Evolutionary conservation across 2,888 invertebrate genomes (phyloP).

Genomic region (Andrena marginata): DNA sequence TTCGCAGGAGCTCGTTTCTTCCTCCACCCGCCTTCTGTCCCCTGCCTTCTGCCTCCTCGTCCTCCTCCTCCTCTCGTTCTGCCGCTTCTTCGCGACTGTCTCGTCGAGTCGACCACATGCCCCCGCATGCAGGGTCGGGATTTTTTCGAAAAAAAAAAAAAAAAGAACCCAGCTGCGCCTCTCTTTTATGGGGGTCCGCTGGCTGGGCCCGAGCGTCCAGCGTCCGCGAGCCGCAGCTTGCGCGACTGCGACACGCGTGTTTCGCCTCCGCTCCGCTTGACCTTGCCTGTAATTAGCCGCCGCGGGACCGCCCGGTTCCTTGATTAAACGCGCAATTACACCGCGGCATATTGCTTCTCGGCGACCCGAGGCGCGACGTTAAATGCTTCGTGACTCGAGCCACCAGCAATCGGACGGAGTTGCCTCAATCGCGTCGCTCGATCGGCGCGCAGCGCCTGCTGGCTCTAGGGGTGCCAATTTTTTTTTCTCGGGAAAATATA

Average conservation of each 20-base stretch:
- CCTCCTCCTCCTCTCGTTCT: slow-evolving; percentile 5
- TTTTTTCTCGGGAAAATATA: too few relatives aligned
- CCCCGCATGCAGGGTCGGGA: slow-evolving; percentile 54
- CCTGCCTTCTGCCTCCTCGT: slow-evolving; percentile 44
- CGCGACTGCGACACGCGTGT: slow-evolving; percentile 54
- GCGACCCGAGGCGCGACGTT: background rate
- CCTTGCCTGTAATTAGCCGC: slow-evolving; percentile 62
- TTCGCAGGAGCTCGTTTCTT: slow-evolving; percentile 45
- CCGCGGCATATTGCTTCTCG: background rate
- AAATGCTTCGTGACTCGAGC: background rate
- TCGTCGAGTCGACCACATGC: slow-evolving; percentile 63
- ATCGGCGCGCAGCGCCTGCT: too few relatives aligned
- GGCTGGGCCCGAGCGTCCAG: slow-evolving; percentile 35
- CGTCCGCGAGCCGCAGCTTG: slow-evolving; percentile 61
- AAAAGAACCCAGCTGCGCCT: slow-evolving; percentile 72
- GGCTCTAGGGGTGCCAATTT: too few relatives aligned
- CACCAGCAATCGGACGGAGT: background rate
- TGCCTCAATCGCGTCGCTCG: background rate
- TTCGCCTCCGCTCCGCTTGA: slow-evolving; percentile 32
- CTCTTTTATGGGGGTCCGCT: slow-evolving; percentile 73
- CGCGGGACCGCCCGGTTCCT: background rate
- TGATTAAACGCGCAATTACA: slow-evolving; percentile 22
- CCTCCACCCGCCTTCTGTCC: slow-evolving; percentile 9
- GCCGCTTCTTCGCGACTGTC: slow-evolving; percentile 47
- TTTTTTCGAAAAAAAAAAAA: slow-evolving; percentile 72